phyloP scores from a whole-genome alignment of 2,113 vertebrate species.

The Hoplias malabaricus region DNA sequence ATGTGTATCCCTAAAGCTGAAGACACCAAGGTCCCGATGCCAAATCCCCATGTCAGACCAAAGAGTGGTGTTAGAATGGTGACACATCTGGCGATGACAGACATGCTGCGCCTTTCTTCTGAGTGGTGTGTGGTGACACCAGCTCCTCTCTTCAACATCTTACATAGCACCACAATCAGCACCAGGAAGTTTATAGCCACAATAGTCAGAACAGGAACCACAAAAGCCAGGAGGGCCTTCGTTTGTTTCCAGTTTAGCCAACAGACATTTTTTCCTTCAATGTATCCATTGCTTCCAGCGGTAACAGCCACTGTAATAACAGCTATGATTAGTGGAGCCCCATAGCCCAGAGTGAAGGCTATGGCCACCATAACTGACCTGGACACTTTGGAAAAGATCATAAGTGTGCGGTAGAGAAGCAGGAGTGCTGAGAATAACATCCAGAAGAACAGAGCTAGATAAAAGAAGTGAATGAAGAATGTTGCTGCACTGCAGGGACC shows the following conservation, averaged over 20 bases:
- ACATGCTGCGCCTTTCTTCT: slow-evolving; percentile 68
- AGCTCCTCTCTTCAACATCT: slow-evolving; percentile 72
- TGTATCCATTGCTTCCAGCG: slow-evolving; percentile 69
- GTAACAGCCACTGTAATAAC: slow-evolving; percentile 79
- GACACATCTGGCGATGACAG: slow-evolving; percentile 73
- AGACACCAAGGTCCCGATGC: slow-evolving; percentile 65
- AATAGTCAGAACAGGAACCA: slow-evolving; percentile 80
- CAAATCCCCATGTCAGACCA: slow-evolving; percentile 82
- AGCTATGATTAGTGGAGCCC: slow-evolving; percentile 80
- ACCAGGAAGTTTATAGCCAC: slow-evolving; percentile 80
- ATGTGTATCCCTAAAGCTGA: slow-evolving; percentile 61
- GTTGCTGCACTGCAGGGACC: slow-evolving; percentile 75
- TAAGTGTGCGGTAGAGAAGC: slow-evolving; percentile 80
- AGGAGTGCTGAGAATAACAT: slow-evolving; percentile 85
- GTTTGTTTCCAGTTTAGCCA: slow-evolving; percentile 85
- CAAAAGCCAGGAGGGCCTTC: slow-evolving; percentile 81
- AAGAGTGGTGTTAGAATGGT: slow-evolving; percentile 77
- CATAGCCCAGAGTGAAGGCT: slow-evolving; percentile 80
- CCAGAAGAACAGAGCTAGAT: slow-evolving; percentile 89
- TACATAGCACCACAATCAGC: slow-evolving; percentile 76
- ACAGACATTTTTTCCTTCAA: slow-evolving; percentile 66
- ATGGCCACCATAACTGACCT: slow-evolving; percentile 73
- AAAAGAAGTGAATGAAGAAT: slow-evolving; percentile 88
- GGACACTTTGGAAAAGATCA: slow-evolving; percentile 79
- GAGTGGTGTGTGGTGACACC: slow-evolving; percentile 51